phyloP scores from a whole-genome alignment of 2,888 invertebrate genomes.

The Ceraclea dissimilis region DNA sequence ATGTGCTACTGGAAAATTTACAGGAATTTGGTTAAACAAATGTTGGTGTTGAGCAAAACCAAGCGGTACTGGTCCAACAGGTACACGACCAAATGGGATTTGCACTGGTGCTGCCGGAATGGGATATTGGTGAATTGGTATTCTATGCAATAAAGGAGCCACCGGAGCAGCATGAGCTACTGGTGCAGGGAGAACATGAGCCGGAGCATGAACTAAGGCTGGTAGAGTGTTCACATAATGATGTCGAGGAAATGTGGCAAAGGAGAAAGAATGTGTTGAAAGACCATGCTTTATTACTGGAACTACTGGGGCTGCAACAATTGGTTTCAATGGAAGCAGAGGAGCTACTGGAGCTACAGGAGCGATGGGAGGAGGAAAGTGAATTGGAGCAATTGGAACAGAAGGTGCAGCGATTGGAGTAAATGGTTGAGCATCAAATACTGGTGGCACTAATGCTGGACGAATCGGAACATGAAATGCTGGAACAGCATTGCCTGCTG shows the following conservation, averaged over 20 bases:
- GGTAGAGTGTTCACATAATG: constrained; percentile 33
- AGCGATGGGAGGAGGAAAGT: background rate
- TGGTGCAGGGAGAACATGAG: constrained; percentile 8
- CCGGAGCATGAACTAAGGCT: constrained; percentile 3
- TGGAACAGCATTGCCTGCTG: constrained; percentile 27
- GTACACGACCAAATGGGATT: constrained; percentile 6
- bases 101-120: background rate
- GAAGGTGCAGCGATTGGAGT: constrained; percentile 11
- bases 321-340: constrained; percentile 7
- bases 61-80: constrained; percentile 13
- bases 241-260: constrained; percentile 43
- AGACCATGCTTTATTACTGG: constrained; percentile 42
- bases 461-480: constrained; percentile 33
- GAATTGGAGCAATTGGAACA: constrained; percentile 9
- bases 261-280: constrained; percentile 41
- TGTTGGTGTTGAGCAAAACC: constrained; percentile 10
- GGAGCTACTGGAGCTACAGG: constrained; percentile 29
- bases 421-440: constrained; percentile 30
- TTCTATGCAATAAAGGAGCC: background rate
- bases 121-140: background rate
- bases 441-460: constrained; percentile 26
- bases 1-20: constrained; percentile 9
- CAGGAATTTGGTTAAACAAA: constrained; percentile 11
- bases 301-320: constrained; percentile 22
- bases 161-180: constrained; percentile 5